Evolutionary conservation across 2,113 vertebrate genomes (phyloP).

Genomic region (Cricetomys ansorgei): DNA sequence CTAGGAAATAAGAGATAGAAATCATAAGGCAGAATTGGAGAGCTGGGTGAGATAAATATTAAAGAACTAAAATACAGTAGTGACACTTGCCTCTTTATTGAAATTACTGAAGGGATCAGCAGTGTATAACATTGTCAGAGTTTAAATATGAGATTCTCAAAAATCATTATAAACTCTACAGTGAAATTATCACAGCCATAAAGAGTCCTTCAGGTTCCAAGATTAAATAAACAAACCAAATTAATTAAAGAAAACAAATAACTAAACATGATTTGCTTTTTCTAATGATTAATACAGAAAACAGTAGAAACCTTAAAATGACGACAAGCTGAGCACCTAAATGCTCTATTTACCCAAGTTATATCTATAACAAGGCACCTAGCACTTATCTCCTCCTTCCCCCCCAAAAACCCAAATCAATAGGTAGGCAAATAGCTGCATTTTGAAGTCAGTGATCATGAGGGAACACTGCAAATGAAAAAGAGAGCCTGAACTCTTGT

Average conservation of each 20-base stretch:
- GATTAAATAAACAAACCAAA: background rate
- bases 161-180: background rate
- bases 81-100: background rate
- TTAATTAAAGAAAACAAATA: background rate
- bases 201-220: background rate
- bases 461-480: background rate
- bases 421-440: background rate
- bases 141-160: conserved; percentile 16
- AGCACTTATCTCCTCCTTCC: background rate
- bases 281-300: background rate
- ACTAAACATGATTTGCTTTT: background rate
- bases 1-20: background rate
- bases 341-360: background rate
- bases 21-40: background rate
- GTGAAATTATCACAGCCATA: background rate
- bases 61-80: background rate
- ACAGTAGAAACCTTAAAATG: background rate
- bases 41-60: background rate
- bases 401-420: background rate
- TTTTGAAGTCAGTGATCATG: background rate
- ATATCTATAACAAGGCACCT: background rate
- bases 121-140: background rate
- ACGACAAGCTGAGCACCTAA: background rate
- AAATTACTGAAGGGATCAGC: background rate
- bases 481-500: background rate